These are phyloP conservation scores for Tretioscincus oriximinensis DNA, from an alignment of 2,113 vertebrate genomes.

Conservation along the genomic window DNA sequence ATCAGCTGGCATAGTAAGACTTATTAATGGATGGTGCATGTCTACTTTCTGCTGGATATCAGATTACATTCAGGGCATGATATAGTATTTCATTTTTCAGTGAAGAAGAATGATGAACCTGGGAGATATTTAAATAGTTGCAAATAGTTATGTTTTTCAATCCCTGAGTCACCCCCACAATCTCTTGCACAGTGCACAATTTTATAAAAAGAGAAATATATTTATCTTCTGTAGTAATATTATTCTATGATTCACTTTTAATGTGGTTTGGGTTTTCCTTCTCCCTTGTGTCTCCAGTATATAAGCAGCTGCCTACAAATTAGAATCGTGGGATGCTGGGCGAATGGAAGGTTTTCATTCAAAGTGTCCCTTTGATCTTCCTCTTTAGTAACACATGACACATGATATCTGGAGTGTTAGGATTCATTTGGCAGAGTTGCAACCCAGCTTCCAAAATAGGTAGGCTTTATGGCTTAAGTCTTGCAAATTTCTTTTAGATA, in stretches of 20 bases:
- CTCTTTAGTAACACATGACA: too few relatives aligned
- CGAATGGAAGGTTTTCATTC: too few relatives aligned
- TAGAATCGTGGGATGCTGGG: too few relatives aligned
- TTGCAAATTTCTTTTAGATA: too few relatives aligned
- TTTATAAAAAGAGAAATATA: neutral
- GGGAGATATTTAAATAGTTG: neutral
- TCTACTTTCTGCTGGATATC: neutral
- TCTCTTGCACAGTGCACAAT: constrained; percentile 11
- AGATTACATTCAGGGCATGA: neutral
- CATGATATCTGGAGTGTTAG: too few relatives aligned
- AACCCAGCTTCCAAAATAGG: too few relatives aligned
- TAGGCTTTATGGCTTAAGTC: too few relatives aligned
- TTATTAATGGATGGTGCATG: neutral
- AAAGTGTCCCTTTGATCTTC: too few relatives aligned
- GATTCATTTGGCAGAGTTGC: too few relatives aligned
- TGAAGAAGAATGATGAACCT: neutral
- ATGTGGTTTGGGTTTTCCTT: neutral
- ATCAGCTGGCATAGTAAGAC: neutral
- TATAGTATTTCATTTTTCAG: neutral
- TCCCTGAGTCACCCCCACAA: neutral
- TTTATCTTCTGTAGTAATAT: neutral
- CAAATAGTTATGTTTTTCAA: neutral
- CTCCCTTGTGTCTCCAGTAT: constrained; percentile 17
- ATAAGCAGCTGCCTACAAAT: neutral
- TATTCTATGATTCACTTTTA: neutral